Evolutionary conservation across 2,797 vertebrate species (phyloP).

Genomic region (Myioborus melanocephalus): DNA sequence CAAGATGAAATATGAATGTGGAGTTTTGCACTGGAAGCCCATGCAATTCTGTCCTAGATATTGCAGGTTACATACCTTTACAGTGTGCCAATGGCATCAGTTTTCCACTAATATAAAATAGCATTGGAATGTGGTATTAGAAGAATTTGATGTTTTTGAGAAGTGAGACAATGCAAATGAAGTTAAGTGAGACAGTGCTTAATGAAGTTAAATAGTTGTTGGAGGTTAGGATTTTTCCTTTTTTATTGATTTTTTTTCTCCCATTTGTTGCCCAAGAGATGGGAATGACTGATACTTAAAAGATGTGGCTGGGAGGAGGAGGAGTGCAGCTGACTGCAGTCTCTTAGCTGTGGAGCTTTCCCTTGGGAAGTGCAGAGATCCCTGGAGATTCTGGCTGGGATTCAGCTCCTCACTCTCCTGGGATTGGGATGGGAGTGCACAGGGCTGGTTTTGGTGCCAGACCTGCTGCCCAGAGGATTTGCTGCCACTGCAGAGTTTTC

Average conservation of each 20-base stretch:
- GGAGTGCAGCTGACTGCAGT: not conserved
- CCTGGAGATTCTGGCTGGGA: not conserved
- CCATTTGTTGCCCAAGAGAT: not conserved
- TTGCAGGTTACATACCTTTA: not conserved
- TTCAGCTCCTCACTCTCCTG: not conserved
- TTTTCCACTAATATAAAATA: not conserved
- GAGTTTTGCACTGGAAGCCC: not conserved
- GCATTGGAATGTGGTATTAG: not conserved
- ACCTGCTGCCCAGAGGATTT: not conserved
- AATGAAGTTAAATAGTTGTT: not conserved
- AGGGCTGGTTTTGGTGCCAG: not conserved
- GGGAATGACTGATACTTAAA: not conserved
- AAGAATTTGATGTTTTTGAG: not conserved
- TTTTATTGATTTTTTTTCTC: not conserved
- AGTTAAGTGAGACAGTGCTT: not conserved
- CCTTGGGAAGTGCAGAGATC: not conserved
- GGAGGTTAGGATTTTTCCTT: not conserved
- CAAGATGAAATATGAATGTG: not conserved
- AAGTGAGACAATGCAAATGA: not conserved
- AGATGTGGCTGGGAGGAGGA: not conserved
- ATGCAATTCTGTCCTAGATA: not conserved
- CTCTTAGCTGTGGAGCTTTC: not conserved
- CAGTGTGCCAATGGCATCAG: not conserved
- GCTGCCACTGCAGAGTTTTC: not conserved
- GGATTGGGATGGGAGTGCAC: not conserved